These are phyloP conservation scores for Meiosimyza decipiens DNA, from an alignment of 2,888 invertebrate genomes.

Conservation along the genomic window DNA sequence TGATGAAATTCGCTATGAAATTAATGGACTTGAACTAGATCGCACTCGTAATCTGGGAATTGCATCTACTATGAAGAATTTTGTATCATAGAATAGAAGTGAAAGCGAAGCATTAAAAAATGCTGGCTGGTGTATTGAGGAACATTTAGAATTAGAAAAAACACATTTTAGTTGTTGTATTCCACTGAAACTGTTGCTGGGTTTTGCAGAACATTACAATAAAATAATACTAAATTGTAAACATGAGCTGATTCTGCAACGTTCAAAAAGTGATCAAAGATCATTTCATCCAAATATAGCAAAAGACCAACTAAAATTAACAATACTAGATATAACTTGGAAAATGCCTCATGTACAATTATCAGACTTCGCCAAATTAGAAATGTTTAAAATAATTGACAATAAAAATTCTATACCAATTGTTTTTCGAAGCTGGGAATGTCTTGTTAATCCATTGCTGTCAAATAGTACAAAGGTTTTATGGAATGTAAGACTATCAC, in stretches of 20 bases:
- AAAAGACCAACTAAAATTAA: neutral
- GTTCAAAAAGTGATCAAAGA: neutral
- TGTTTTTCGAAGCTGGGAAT: no score
- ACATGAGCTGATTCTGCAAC: conserved; percentile 23
- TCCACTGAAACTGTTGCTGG: neutral
- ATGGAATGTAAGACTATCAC: no score
- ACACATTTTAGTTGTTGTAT: conserved; percentile 18
- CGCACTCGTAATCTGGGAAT: conserved; percentile 54
- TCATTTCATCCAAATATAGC: neutral
- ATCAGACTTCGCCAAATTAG: conserved; percentile 1
- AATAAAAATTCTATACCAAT: no score
- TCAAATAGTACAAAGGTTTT: no score
- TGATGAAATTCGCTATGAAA: conserved; percentile 59
- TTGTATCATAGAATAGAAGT: conserved; percentile 51
- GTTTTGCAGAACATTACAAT: conserved; percentile 25
- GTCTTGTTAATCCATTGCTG: no score
- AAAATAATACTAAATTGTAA: neutral
- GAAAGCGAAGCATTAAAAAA: conserved; percentile 41
- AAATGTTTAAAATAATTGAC: conserved; percentile 6
- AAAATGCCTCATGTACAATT: neutral
- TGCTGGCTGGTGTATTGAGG: conserved; percentile 41
- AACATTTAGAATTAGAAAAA: neutral
- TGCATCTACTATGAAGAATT: conserved; percentile 58
- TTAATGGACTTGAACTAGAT: conserved; percentile 59
- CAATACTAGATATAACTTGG: no score